Evolutionary conservation across 2,113 vertebrate species (phyloP).

Genomic region (Phyllostomus hastatus): DNA sequence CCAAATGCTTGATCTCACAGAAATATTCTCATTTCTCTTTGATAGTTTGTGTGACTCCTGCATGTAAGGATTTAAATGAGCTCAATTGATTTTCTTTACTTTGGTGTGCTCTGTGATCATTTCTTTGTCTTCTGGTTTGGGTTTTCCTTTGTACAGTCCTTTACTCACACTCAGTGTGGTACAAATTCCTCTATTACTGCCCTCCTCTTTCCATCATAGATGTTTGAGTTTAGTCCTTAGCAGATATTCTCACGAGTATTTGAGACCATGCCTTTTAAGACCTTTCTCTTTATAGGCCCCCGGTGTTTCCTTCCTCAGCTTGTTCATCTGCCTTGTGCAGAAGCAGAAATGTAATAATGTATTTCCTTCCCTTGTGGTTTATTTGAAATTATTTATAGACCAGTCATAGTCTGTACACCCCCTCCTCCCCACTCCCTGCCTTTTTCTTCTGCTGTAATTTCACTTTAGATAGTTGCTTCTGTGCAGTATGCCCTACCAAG

Average conservation of each 20-base stretch:
- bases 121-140: neutral
- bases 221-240: neutral
- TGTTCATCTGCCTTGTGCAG: neutral
- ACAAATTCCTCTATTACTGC: neutral
- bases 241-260: neutral
- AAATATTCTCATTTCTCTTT: neutral
- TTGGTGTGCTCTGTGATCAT: neutral
- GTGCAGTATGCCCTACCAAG: neutral
- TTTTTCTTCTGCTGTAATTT: neutral
- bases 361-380: conserved; percentile 34
- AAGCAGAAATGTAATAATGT: conserved; percentile 27
- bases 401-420: fast-evolving
- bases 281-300: neutral
- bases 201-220: neutral
- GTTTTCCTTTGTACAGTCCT: neutral
- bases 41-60: neutral
- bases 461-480: neutral
- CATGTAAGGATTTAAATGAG: neutral
- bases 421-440: fast-evolving
- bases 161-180: neutral
- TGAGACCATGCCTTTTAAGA: neutral
- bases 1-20: neutral
- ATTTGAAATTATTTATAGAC: conserved; percentile 48
- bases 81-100: neutral
- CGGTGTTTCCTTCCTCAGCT: conserved; percentile 36